Conservation (phyloP, 2,113 vertebrate genomes). For the Ceratotherium simum region DNA sequence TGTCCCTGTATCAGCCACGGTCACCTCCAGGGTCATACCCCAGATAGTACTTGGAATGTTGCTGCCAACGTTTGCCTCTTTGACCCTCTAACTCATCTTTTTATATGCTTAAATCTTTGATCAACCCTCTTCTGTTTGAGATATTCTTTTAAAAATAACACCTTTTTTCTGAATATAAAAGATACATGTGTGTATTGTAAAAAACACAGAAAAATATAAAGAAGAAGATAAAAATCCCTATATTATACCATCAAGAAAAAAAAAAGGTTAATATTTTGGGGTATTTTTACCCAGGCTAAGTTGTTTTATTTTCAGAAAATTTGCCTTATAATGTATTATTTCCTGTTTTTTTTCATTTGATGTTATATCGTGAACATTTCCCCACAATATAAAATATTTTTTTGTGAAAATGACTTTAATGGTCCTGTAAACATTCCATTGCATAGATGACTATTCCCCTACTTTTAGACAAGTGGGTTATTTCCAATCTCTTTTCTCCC, state of each 20-base stretch:
- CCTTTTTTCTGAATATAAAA: constrained; percentile 16
- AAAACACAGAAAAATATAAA: constrained; percentile 32
- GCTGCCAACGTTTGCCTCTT: background rate
- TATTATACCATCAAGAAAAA: background rate
- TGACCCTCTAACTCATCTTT: background rate
- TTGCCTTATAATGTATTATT: background rate
- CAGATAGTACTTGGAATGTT: background rate
- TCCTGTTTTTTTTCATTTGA: background rate
- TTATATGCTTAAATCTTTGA: background rate
- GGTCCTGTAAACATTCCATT: background rate
- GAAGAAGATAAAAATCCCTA: background rate
- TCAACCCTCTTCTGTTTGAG: background rate
- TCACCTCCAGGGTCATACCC: background rate
- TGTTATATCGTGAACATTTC: constrained; percentile 24
- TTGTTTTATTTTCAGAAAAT: constrained; percentile 40
- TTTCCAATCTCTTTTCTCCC: background rate
- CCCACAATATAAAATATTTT: background rate
- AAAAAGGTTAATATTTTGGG: background rate
- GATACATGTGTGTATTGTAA: background rate
- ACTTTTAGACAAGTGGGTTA: background rate
- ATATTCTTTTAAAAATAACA: background rate
- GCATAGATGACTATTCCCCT: background rate
- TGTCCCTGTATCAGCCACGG: background rate
- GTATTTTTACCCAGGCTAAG: background rate
- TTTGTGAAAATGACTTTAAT: constrained; percentile 16